phyloP scores from a whole-genome alignment of 2,113 vertebrate genomes.

The Etheostoma spectabile region DNA sequence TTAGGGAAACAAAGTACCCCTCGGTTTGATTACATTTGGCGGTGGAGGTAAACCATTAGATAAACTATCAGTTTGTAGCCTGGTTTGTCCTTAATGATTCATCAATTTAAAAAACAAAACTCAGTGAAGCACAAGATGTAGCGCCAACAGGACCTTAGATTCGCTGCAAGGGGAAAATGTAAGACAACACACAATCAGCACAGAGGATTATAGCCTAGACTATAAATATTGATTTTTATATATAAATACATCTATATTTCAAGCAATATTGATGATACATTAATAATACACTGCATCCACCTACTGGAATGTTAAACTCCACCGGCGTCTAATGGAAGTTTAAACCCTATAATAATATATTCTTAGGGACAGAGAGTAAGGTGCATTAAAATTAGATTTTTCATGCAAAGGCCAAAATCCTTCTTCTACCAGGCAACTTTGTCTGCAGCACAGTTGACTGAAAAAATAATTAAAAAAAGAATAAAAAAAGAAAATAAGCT shows the following conservation, averaged over 20 bases:
- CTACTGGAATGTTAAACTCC: not conserved
- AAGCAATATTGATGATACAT: not conserved
- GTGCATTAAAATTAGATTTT: not conserved
- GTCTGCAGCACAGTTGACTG: not conserved
- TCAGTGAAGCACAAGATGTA: not conserved
- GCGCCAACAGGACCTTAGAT: not conserved
- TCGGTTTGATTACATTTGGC: not conserved
- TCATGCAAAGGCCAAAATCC: not conserved
- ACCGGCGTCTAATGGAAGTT: not conserved
- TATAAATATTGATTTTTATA: not conserved
- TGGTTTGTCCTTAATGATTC: not conserved
- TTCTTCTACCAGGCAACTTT: not conserved
- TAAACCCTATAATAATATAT: not conserved
- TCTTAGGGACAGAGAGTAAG: not conserved
- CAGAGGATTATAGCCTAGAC: no score
- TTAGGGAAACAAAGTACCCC: conserved; percentile 2
- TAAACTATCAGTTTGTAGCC: conserved; percentile 15
- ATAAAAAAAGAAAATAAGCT: no score
- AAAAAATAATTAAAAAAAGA: no score
- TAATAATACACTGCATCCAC: no score
- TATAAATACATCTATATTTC: not conserved
- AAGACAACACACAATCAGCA: not conserved
- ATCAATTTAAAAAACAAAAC: not conserved
- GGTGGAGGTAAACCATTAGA: conserved; percentile 34
- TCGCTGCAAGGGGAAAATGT: not conserved